Conservation (phyloP, 2,113 vertebrate species). For the Acrocephalus arundinaceus region DNA sequence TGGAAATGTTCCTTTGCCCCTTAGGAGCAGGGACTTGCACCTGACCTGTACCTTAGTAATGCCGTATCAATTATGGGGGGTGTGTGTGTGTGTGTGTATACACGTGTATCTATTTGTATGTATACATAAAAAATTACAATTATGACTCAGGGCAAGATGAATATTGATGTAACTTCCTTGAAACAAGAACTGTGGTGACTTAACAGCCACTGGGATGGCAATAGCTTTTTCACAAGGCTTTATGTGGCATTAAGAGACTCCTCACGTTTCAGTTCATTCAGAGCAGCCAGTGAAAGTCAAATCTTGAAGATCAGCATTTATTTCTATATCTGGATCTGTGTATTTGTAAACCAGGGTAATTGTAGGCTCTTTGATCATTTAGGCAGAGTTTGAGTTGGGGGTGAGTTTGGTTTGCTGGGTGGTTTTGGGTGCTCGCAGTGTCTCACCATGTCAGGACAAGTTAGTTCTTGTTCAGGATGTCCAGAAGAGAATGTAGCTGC, state of each 20-base stretch:
- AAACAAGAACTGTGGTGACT: background rate
- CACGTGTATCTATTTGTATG: background rate
- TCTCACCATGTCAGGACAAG: rapidly evolving
- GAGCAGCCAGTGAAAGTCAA: background rate
- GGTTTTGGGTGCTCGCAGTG: background rate
- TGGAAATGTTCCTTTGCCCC: background rate
- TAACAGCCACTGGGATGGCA: background rate
- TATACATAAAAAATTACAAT: no score
- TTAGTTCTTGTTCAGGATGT: background rate
- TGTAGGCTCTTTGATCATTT: background rate
- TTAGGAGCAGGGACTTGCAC: background rate
- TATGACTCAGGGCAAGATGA: background rate
- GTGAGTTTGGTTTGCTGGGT: background rate
- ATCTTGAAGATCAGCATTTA: background rate
- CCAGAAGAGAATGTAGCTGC: background rate
- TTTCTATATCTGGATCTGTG: background rate
- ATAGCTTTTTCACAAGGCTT: background rate
- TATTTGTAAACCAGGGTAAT: background rate
- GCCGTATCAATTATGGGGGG: rapidly evolving
- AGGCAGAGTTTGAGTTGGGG: background rate
- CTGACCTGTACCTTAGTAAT: background rate
- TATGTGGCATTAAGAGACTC: background rate
- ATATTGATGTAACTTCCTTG: background rate
- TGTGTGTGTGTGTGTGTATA: rapidly evolving
- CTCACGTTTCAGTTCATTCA: background rate